Evolutionary conservation across 2,888 invertebrate genomes (phyloP), one percentile per base, ranked within the genome.

Genomic region (Altica lythri): DNA sequence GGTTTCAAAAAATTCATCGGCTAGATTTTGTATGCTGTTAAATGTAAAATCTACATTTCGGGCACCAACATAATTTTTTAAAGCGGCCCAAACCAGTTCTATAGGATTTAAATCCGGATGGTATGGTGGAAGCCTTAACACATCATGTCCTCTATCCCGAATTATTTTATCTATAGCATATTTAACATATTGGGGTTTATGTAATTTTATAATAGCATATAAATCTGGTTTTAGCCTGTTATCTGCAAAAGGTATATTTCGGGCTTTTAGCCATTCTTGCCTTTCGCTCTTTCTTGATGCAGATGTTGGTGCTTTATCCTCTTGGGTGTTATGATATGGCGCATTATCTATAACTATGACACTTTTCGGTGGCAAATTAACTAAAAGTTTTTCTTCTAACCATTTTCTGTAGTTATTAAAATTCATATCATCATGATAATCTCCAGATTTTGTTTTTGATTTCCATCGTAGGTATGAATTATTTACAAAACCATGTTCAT

Each of bases 161-260:
- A 44, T 18, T 4, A 44, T 16, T 13, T 29, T 9, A 29, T 43
- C 44, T 34, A 44, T 29, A n/a, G n/a, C n/a, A n/a, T n/a, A n/a
- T n/a, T n/a, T n/a, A n/a, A n/a, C n/a, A n/a, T n/a, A n/a, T n/a
- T n/a, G n/a, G n/a, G n/a, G n/a, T n/a, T n/a, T n/a, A n/a, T n/a
- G n/a, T n/a, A n/a, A n/a, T n/a, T n/a, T n/a, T n/a, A n/a, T n/a
- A n/a, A n/a, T n/a, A n/a, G n/a, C n/a, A n/a, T n/a, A n/a, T n/a
- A n/a, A n/a, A n/a, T n/a, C n/a, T n/a, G n/a, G n/a, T n/a, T n/a
- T n/a, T n/a, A n/a, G n/a, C n/a, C n/a, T n/a, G n/a, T n/a, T n/a
- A n/a, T n/a, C n/a, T n/a, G n/a, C n/a, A n/a, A n/a, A n/a, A n/a
- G n/a, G 8, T n/a, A 27, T 14, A 43, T 43, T 43, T 13, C 27